Evolutionary conservation across 2,113 vertebrate genomes (phyloP).

Genomic region (Lophotis ruficrista): DNA sequence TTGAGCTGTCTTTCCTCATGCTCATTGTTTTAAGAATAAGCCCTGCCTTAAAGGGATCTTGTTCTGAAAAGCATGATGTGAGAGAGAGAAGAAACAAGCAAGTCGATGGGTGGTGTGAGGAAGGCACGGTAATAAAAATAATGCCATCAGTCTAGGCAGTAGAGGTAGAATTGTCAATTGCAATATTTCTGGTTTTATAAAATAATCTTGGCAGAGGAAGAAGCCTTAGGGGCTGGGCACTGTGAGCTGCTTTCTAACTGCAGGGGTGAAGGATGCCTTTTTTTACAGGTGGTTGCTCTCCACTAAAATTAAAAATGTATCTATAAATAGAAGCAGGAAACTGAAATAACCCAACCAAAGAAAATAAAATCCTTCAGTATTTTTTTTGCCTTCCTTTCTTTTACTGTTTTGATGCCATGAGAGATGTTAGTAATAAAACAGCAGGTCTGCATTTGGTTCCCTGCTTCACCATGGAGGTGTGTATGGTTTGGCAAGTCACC

Average conservation of each 20-base stretch:
- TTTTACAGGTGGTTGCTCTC: neutral
- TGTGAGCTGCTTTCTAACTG: neutral
- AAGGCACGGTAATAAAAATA: neutral
- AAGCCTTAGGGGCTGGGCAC: neutral
- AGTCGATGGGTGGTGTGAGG: neutral
- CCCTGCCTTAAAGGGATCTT: neutral
- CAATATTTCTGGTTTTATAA: neutral
- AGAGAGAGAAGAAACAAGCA: neutral
- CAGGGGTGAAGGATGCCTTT: neutral
- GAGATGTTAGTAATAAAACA: neutral
- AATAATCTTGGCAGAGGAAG: neutral
- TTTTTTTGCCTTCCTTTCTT: neutral
- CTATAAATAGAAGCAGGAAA: neutral
- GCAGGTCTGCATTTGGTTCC: neutral
- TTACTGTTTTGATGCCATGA: neutral
- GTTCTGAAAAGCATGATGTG: neutral
- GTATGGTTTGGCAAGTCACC: neutral
- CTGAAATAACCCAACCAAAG: neutral
- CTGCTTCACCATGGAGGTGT: neutral
- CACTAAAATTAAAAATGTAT: neutral
- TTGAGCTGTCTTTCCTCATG: neutral
- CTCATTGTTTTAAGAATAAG: conserved; percentile 6
- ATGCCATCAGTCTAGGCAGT: neutral
- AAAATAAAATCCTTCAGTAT: neutral
- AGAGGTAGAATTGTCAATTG: neutral